These are phyloP conservation scores for Monodelphis domestica DNA, from an alignment of 2,797 vertebrate genomes.

Conservation along the genomic window DNA sequence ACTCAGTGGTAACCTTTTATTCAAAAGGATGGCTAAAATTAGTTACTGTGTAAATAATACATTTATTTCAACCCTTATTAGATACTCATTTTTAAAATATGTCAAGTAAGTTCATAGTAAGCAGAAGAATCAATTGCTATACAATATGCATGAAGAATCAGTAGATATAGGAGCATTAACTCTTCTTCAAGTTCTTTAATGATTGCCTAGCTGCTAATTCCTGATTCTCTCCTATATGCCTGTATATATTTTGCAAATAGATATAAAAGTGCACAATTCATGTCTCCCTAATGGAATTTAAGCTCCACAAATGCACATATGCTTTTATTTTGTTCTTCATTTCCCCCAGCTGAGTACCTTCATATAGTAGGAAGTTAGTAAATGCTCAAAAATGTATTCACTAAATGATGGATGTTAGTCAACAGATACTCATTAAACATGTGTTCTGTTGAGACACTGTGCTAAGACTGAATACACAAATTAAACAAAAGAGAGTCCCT, in stretches of 20 bases:
- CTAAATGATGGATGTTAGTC: neutral
- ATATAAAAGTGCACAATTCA: neutral
- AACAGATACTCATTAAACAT: neutral
- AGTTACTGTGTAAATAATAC: neutral
- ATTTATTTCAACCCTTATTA: conserved; percentile 1
- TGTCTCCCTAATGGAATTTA: neutral
- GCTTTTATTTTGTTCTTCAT: neutral
- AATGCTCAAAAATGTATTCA: neutral
- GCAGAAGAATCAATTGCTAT: neutral
- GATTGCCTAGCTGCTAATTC: neutral
- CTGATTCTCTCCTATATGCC: neutral
- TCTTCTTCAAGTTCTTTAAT: neutral
- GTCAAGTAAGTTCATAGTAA: neutral
- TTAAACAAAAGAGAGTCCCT: neutral
- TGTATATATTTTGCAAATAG: neutral
- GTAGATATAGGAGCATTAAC: neutral
- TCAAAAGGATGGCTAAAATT: neutral
- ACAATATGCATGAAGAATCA: neutral
- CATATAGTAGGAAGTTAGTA: neutral
- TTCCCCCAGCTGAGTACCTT: neutral
- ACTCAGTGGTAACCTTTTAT: neutral
- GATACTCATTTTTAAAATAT: neutral
- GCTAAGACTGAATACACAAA: neutral
- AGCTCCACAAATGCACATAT: neutral
- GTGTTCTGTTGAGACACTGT: neutral